Percentiles rank a stretch among this genome's conserved stretches.
Evolutionary conservation across 2,113 vertebrate species (phyloP).

Genomic region (Paratilapia polleni): DNA sequence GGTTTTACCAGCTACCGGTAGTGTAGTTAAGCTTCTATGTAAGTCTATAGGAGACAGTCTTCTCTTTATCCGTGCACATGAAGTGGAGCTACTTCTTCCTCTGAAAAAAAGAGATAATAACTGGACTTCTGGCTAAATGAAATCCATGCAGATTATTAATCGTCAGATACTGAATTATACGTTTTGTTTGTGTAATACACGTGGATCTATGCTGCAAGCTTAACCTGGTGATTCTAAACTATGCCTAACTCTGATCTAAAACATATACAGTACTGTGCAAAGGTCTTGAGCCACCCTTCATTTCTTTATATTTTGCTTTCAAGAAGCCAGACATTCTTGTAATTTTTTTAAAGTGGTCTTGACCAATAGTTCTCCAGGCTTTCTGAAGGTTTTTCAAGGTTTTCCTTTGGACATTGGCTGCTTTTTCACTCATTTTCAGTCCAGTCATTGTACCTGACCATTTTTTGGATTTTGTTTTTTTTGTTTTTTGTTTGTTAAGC

Average conservation of each 20-base stretch:
- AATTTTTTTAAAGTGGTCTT: too few relatives aligned
- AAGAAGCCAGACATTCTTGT: background rate
- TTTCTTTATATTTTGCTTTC: fast-evolving
- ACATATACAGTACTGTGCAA: background rate
- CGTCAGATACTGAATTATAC: conserved; percentile 1
- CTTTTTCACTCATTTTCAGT: too few relatives aligned
- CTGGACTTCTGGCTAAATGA: background rate
- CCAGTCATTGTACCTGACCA: too few relatives aligned
- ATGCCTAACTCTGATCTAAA: background rate
- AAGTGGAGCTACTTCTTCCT: conserved; percentile 31
- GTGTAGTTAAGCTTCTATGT: conserved; percentile 38
- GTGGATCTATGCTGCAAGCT: background rate
- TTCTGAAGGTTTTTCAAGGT: too few relatives aligned
- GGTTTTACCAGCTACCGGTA: conserved; percentile 50
- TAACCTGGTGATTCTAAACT: background rate
- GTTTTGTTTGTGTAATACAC: background rate
- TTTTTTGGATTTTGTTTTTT: too few relatives aligned
- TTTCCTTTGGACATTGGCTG: too few relatives aligned
- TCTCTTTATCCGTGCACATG: conserved; percentile 24
- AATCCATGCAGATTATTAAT: conserved; percentile 15
- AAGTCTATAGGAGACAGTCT: background rate
- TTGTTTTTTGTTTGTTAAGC: too few relatives aligned
- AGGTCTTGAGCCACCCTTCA: background rate
- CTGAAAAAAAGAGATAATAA: conserved; percentile 24
- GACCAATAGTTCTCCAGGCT: too few relatives aligned